Evolutionary conservation across 1,140 invertebrate species (phyloP).

Genomic region (Vanessa tameamea): DNA sequence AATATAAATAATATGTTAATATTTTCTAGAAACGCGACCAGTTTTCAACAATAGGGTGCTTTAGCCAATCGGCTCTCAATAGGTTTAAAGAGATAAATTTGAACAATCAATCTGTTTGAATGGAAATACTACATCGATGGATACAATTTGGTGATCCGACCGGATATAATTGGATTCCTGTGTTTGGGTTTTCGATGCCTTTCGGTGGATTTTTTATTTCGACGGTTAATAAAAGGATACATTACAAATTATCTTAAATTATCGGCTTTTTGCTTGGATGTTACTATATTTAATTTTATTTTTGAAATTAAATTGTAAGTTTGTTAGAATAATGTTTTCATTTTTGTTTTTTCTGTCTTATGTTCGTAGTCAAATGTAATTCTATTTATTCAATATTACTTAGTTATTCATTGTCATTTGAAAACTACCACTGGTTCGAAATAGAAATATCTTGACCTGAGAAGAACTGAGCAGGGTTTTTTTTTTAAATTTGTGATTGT

Average conservation of each 20-base stretch:
- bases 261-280: background rate
- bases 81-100: conserved; percentile 29
- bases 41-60: background rate
- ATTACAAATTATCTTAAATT: background rate
- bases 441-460: too few species aligned
- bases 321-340: too few species aligned
- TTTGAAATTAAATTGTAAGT: too few species aligned
- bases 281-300: too few species aligned
- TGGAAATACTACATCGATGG: conserved; percentile 6
- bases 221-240: background rate
- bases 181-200: conserved; percentile 4
- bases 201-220: conserved; percentile 3
- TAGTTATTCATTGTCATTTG: too few species aligned
- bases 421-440: too few species aligned
- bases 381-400: too few species aligned
- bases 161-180: background rate
- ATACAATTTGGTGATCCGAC: conserved; percentile 3
- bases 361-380: too few species aligned
- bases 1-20: too few species aligned
- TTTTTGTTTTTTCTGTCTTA: too few species aligned
- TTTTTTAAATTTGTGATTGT: too few species aligned
- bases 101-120: conserved; percentile 1
- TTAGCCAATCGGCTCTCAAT: conserved; percentile 17
- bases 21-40: background rate
- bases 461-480: too few species aligned